Conservation (phyloP, 2,888 invertebrate species). For the Caenorhabditis auriculariae region DNA sequence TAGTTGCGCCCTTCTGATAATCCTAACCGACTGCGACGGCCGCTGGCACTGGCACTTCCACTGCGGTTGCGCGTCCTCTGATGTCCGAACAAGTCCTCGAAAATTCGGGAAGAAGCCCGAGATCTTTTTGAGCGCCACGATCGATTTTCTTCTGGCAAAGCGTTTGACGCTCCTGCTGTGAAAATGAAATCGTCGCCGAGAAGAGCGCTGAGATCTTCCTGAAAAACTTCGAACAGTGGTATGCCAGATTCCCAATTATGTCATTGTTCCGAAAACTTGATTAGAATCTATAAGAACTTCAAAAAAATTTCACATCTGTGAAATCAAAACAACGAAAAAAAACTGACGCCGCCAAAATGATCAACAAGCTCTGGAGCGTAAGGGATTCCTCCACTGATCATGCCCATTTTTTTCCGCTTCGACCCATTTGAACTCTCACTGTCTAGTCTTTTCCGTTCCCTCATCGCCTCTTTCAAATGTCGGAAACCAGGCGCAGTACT, state of each 20-base stretch:
- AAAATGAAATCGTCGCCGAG: conserved; percentile 10
- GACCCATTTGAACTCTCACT: conserved; percentile 33
- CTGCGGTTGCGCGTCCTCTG: conserved; percentile 19
- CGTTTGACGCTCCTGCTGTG: conserved; percentile 9
- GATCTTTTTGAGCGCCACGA: conserved; percentile 40
- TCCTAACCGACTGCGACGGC: conserved; percentile 14
- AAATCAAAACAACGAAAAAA: not conserved
- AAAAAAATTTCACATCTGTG: not conserved
- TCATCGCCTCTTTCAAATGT: conserved; percentile 14
- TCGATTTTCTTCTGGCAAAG: conserved; percentile 28
- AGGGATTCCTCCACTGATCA: conserved; percentile 4
- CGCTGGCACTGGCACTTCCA: conserved; percentile 19
- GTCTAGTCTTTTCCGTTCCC: conserved; percentile 18
- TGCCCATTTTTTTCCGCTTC: conserved; percentile 12
- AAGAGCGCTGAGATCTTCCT: not conserved
- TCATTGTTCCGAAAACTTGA: conserved; percentile 12
- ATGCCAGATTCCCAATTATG: too few species aligned
- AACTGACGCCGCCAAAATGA: conserved; percentile 11
- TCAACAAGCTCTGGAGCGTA: conserved; percentile 5
- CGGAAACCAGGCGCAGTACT: conserved; percentile 34
- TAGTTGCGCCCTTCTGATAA: not conserved
- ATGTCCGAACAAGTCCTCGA: conserved; percentile 20
- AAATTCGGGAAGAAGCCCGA: conserved; percentile 29
- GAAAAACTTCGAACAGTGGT: too few species aligned
- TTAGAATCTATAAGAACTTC: conserved; percentile 17